A percentile compares a stretch with the other conserved stretches of the same genome.
Conservation (phyloP, 2,113 vertebrate genomes). For the Osmerus mordax region DNA sequence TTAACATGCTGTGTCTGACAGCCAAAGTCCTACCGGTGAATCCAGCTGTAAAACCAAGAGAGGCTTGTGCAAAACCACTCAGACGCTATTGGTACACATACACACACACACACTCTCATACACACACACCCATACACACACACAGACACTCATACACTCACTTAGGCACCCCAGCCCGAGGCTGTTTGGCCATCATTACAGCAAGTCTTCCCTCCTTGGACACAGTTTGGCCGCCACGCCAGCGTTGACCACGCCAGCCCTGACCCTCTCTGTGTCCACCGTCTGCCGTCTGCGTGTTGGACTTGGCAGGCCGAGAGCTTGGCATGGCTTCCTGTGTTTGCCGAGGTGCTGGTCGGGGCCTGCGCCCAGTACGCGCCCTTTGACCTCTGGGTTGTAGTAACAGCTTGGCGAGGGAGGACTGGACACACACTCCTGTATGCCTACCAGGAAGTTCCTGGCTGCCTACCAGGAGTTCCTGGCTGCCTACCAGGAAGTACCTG, state of each 20-base stretch:
- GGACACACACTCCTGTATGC: slow-evolving; percentile 38
- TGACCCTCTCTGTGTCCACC: slow-evolving; percentile 48
- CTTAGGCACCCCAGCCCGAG: slow-evolving; percentile 33
- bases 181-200: slow-evolving; percentile 55
- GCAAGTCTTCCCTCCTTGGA: slow-evolving; percentile 58
- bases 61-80: no score
- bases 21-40: not conserved
- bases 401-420: slow-evolving; percentile 25
- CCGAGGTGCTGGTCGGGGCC: not conserved
- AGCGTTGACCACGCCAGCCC: not conserved
- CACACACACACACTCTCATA: not conserved
- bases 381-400: slow-evolving; percentile 52
- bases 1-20: not conserved
- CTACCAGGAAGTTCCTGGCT: no score
- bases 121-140: not conserved
- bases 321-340: not conserved
- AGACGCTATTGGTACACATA: not conserved
- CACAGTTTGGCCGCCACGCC: slow-evolving; percentile 55
- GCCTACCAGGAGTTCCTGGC: no score
- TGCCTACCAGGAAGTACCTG: no score
- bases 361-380: slow-evolving; percentile 50
- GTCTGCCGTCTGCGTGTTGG: slow-evolving; percentile 62
- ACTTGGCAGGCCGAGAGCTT: slow-evolving; percentile 45
- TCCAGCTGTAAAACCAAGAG: no score
- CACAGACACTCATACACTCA: not conserved